Conservation (phyloP, 2,797 vertebrate genomes). For the Anguilla obscura region DNA sequence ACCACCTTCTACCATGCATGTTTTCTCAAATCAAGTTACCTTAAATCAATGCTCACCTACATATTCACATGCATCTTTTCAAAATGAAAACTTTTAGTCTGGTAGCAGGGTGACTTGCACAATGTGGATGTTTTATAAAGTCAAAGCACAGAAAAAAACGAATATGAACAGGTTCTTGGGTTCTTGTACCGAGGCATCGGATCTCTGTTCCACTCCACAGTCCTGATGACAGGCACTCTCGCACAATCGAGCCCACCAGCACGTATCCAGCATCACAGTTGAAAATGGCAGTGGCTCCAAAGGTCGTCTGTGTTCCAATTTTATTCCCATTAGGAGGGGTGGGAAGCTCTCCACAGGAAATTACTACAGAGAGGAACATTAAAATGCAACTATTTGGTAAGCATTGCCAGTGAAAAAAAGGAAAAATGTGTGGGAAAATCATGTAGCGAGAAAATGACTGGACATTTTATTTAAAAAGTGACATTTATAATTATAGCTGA, state of each 20-base stretch:
- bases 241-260: slow-evolving; percentile 91
- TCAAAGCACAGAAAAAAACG: background rate
- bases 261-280: slow-evolving; percentile 93
- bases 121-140: background rate
- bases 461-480: too few relatives aligned
- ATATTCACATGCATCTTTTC: background rate
- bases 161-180: slow-evolving; percentile 27
- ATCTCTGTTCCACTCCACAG: slow-evolving; percentile 97
- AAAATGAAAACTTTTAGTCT: background rate
- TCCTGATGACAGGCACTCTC: slow-evolving; percentile 95
- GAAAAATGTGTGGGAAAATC: too few relatives aligned
- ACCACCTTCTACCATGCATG: background rate
- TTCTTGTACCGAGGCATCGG: slow-evolving; percentile 84
- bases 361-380: slow-evolving; percentile 71
- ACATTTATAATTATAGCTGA: too few relatives aligned
- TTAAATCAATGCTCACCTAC: background rate
- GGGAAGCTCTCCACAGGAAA: slow-evolving; percentile 91
- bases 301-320: slow-evolving; percentile 93
- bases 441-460: too few relatives aligned
- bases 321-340: slow-evolving; percentile 91
- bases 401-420: too few relatives aligned
- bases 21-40: background rate
- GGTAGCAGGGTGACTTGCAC: background rate
- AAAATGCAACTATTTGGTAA: too few relatives aligned
- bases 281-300: slow-evolving; percentile 94